Base-by-base conservation (phyloP, 1,140 invertebrate genomes). In the Aphelinus atriplicis region DNA sequence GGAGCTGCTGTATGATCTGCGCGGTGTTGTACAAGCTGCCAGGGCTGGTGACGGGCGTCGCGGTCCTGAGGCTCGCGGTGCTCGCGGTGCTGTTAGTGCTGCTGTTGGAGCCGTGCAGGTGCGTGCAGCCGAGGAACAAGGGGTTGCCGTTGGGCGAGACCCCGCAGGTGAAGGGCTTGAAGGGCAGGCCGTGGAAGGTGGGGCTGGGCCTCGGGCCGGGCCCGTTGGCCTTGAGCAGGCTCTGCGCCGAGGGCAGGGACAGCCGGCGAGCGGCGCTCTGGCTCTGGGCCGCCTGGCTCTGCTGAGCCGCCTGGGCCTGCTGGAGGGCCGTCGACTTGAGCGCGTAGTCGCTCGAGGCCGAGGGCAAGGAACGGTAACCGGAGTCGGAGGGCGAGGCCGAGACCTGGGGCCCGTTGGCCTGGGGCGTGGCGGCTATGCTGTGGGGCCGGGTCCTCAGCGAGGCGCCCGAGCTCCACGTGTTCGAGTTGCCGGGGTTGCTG, bases 1-100 rank as follows among this genome's bases (percentile, higher is more conserved):
- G 84, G 57, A 94, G 84, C 79, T 93, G 92, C 66, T 92, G 90
- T 45, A 94, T 91, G 0, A 92, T 92, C 71, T 93, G 91, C 1
- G 86, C 86, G 1, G 88, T 85, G 46, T 87, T 88, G 42, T 87
- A 61, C 10, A 76, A 3, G 56, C 58, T 76, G 2, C 50, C 58
- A 1, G 75, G 69, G 47, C 48, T 71, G 85, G 89, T 90, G 1
- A 84, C 84, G 0, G 89, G 88, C 2, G 89, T 89, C 6, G 83
- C 82, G 3, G 80, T 82, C 71, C 84, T 81, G 66, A 81, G 78
- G 73, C 81, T 84, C 1, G 77, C 76, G 0, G 75, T 64, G 61
- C 80, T 84, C 7, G 80, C 78, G 48, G 64, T 79, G 51, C 71
- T 80, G 67, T 73, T 80, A 70, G 51, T 77, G 45, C n/a, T 64